Evolutionary conservation across 1,140 invertebrate species (phyloP), one percentile per base, ranked within the genome.

Genomic region (Drosophila varians): DNA sequence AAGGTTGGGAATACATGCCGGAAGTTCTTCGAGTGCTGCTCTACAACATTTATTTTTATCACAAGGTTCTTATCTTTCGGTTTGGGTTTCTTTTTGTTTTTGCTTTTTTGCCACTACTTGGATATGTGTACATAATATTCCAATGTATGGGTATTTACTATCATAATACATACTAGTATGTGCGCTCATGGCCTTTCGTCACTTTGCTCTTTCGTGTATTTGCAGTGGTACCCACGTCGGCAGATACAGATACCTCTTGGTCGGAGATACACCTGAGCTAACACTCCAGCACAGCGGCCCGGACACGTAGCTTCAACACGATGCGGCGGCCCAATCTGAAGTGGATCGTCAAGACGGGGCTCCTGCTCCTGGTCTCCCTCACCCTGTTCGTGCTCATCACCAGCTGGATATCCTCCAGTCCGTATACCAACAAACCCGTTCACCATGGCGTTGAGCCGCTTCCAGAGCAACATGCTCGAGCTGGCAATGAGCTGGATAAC

Each of bases 281-380:
- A 74, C 52, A 74, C 19, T 21, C 28, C 9, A 25, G n/a, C 36
- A 31, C 2, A 31, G 28, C 11, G 28, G 28, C 28, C 28, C 66
- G 72, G 68, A 87, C 82, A 86, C 82, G 77, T 87, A 74, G 48
- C 55, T 6, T 9, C 9, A 31, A 2, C 28, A 31, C 8, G 40
- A 90, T 90, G 89, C 73, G 89, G 47, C 83, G 89, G 31, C 89
- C 82, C n/a, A 90, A 90, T 52, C 38, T 90, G 14, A 90, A 89
- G 48, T 90, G 89, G 89, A 64, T 90, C 45, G 54, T 89, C 8
- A 90, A 90, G 62, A 58, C 89, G 11, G 45, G 56, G 4, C 47
- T 79, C 21, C 46, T 90, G 36, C 9, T 88, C 28, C 31, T 90
- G 12, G 8, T 90, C 28, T 77, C 89, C 2, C 42, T 80, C 4